phyloP scores from a whole-genome alignment of 1,140 invertebrate species.

The Diploscapter pachys region DNA sequence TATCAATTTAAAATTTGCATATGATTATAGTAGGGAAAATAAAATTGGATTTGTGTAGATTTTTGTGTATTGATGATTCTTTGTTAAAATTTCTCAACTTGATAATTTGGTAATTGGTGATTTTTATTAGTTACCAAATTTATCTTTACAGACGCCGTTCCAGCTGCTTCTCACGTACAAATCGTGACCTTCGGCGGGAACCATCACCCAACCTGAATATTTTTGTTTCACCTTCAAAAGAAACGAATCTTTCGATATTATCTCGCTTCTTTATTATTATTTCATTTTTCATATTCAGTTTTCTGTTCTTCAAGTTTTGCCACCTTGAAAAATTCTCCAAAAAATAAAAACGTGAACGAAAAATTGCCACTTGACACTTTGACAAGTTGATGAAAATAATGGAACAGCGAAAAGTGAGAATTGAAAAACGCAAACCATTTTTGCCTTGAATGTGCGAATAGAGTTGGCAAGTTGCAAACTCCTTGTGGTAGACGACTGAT shows the following conservation, averaged over 20 bases:
- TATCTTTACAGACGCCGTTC: conserved; percentile 20
- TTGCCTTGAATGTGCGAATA: conserved; percentile 16
- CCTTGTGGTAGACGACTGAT: conserved; percentile 21
- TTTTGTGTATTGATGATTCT: neutral
- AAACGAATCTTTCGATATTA: no score
- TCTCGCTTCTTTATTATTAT: no score
- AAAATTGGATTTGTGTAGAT: neutral
- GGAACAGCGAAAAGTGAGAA: no score
- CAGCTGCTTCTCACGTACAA: conserved; percentile 25
- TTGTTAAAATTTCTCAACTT: neutral
- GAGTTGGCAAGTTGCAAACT: conserved; percentile 28
- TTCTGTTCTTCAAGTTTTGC: neutral
- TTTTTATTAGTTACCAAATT: neutral
- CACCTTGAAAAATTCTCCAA: no score
- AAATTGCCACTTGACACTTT: neutral
- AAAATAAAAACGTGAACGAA: neutral
- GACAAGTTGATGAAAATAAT: no score
- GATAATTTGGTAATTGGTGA: neutral
- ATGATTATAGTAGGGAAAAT: neutral
- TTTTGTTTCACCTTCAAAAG: neutral
- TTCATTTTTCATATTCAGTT: no score
- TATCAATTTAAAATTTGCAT: conserved; percentile 11
- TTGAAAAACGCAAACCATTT: neutral
- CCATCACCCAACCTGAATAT: conserved; percentile 15
- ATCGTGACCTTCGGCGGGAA: conserved; percentile 21